phyloP scores from a whole-genome alignment of 2,797 vertebrate species.

The Acrossocheilus wenchowensis region DNA sequence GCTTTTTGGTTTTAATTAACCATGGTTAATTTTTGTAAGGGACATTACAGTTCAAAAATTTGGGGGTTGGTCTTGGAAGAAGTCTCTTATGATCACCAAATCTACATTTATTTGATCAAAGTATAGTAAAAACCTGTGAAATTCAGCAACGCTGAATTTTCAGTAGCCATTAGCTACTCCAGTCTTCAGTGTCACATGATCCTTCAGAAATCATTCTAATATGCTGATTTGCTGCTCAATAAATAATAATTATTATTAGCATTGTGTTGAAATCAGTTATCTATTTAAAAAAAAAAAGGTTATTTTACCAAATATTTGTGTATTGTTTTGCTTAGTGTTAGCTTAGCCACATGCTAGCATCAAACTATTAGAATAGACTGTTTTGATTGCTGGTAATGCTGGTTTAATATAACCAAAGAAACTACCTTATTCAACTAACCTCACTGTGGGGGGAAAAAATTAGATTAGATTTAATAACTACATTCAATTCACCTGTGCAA shows the following conservation, averaged over 20 bases:
- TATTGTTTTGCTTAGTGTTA: background rate
- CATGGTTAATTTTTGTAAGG: no score
- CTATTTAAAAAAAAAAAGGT: background rate
- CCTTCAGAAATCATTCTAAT: slow-evolving; percentile 2
- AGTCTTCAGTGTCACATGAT: background rate
- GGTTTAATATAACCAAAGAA: background rate
- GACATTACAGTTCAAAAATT: background rate
- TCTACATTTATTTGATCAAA: background rate
- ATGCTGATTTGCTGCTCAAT: background rate
- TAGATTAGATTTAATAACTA: background rate
- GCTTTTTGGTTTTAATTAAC: no score
- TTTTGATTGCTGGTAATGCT: background rate
- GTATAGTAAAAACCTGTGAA: background rate
- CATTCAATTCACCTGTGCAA: background rate
- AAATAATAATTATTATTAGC: background rate
- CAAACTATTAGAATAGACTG: background rate
- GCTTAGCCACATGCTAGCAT: background rate
- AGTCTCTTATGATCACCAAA: background rate
- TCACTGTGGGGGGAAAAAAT: background rate
- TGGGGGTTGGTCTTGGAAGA: background rate
- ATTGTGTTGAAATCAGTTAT: background rate
- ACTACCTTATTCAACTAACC: background rate
- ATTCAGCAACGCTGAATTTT: background rate
- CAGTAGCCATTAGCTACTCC: background rate
- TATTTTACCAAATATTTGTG: background rate